Evolutionary conservation across 1,140 invertebrate genomes (phyloP).

Genomic region (Drosophila kikkawai): DNA sequence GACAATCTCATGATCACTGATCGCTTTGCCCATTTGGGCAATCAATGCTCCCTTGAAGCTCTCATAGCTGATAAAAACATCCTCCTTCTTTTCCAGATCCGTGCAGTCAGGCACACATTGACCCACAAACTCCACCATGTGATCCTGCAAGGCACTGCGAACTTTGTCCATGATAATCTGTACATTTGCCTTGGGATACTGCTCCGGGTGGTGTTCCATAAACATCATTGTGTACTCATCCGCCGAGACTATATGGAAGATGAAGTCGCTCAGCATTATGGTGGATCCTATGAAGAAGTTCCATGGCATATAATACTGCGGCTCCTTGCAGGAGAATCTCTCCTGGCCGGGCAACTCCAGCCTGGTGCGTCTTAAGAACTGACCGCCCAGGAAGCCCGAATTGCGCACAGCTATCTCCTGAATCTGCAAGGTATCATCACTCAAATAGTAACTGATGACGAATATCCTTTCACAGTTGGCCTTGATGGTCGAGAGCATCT

Average conservation of each 20-base stretch:
- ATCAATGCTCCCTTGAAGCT: conserved; percentile 87
- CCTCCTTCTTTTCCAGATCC: conserved; percentile 49
- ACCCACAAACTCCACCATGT: conserved; percentile 53
- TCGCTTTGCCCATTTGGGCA: conserved; percentile 87
- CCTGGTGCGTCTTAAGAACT: conserved; percentile 88
- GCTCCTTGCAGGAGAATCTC: conserved; percentile 88
- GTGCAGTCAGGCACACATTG: conserved; percentile 52
- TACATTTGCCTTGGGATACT: conserved; percentile 90
- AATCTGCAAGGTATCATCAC: conserved; percentile 93
- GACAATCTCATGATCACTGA: conserved; percentile 92
- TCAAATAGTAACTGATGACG: conserved; percentile 92
- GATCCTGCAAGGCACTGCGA: conserved; percentile 86
- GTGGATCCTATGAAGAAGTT: conserved; percentile 93
- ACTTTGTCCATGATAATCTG: conserved; percentile 90
- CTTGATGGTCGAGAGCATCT: conserved; percentile 90
- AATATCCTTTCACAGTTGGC: conserved; percentile 90
- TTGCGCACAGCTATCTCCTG: conserved; percentile 91
- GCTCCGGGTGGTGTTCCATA: conserved; percentile 92
- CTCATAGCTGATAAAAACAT: conserved; percentile 79
- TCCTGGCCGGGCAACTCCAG: conserved; percentile 91
- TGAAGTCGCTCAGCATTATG: conserved; percentile 90
- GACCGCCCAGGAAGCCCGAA: conserved; percentile 89
- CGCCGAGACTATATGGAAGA: conserved; percentile 91
- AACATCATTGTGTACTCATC: conserved; percentile 95
- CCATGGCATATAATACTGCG: conserved; percentile 90